These are phyloP conservation scores for Okapia johnstoni DNA, from an alignment of 2,113 vertebrate genomes.

Conservation along the genomic window DNA sequence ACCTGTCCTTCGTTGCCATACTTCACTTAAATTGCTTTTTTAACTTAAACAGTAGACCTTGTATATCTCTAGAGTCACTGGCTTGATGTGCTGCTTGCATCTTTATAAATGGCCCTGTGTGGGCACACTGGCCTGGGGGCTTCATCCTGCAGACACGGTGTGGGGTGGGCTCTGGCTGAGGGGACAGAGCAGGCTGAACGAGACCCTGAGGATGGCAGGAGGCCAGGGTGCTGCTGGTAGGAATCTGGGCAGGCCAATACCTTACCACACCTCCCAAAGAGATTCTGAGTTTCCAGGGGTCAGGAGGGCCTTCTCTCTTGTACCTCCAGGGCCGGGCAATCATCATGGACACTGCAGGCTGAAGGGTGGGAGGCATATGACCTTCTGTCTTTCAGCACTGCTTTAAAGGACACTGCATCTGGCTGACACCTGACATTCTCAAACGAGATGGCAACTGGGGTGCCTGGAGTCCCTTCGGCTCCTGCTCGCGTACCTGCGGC, in stretches of 20 bases:
- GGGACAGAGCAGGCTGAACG: background rate
- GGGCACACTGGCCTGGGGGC: too few relatives aligned
- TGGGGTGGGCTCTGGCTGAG: too few relatives aligned
- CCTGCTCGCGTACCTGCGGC: constrained; percentile 93
- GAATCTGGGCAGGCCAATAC: background rate
- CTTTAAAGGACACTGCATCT: constrained; percentile 98
- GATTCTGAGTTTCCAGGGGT: background rate
- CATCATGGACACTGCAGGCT: background rate
- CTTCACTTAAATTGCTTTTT: background rate
- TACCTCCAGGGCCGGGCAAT: background rate
- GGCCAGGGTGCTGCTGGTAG: accelerated
- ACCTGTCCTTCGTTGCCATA: background rate
- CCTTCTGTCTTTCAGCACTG: constrained; percentile 88
- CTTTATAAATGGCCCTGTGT: background rate
- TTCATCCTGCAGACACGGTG: accelerated
- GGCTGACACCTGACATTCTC: constrained; percentile 94
- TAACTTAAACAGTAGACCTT: background rate
- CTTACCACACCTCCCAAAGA: background rate
- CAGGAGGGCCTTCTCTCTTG: accelerated
- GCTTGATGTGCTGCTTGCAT: accelerated
- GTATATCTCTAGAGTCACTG: background rate
- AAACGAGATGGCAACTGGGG: constrained; percentile 98
- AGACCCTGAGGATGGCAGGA: background rate
- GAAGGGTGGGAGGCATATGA: background rate
- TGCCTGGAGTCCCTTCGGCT: constrained; percentile 94